Evolutionary conservation across 2,888 invertebrate species (phyloP).

Genomic region (Amorpha juglandis): DNA sequence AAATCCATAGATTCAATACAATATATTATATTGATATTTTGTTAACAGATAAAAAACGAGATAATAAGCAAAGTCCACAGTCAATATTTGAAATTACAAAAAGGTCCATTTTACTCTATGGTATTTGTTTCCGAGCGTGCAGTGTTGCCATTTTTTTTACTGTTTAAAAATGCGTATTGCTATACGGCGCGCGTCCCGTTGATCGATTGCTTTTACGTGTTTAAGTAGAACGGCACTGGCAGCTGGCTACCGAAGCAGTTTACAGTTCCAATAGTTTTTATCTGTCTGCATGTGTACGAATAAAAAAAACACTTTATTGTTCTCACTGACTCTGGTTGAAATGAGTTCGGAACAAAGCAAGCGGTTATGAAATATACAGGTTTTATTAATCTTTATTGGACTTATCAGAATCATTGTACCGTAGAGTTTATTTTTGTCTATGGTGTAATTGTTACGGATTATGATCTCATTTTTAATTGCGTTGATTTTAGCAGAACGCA

Average conservation of each 20-base stretch:
- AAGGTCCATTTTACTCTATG: conserved; percentile 7
- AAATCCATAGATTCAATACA: neutral
- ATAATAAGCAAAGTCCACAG: conserved; percentile 9
- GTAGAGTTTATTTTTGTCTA: conserved; percentile 8
- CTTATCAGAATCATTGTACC: neutral
- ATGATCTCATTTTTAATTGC: conserved; percentile 13
- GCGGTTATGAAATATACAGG: conserved; percentile 19
- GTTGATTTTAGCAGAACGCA: conserved; percentile 6
- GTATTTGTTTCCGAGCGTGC: conserved; percentile 22
- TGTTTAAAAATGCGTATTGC: conserved; percentile 26
- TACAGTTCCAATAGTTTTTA: conserved; percentile 23
- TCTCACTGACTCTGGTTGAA: conserved; percentile 2
- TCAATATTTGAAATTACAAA: conserved; percentile 12
- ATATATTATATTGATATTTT: neutral
- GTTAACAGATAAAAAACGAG: neutral
- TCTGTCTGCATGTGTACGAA: conserved; percentile 11
- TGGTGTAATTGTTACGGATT: conserved; percentile 4
- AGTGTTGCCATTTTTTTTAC: conserved; percentile 20
- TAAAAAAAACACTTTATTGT: conserved; percentile 6
- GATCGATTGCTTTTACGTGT: conserved; percentile 27
- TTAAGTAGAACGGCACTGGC: conserved; percentile 25
- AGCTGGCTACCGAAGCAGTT: conserved; percentile 23
- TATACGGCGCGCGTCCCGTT: conserved; percentile 19
- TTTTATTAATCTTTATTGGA: conserved; percentile 23
- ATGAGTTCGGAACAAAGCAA: conserved; percentile 15